These are phyloP conservation scores for Ptilodon capucinus DNA, from an alignment of 2,888 invertebrate species.

Conservation along the genomic window DNA sequence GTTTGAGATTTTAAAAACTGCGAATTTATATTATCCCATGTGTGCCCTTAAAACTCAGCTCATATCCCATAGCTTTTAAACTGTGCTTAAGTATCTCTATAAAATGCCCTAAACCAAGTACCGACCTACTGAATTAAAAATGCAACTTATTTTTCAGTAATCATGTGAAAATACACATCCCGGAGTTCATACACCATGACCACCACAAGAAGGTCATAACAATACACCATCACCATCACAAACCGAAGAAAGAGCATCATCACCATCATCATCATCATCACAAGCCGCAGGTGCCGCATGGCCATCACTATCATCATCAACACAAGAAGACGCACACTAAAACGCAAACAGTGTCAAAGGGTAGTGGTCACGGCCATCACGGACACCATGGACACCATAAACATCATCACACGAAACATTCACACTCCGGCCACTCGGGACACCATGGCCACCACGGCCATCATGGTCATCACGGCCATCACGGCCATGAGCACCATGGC, in stretches of 20 bases:
- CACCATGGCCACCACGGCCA: constrained; percentile 46
- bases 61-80: too few relatives aligned
- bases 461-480: constrained; percentile 41
- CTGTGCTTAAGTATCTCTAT: too few relatives aligned
- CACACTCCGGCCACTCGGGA: constrained; percentile 10
- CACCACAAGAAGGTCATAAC: constrained; percentile 84
- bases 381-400: constrained; percentile 35
- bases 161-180: constrained; percentile 82
- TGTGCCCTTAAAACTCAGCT: too few relatives aligned
- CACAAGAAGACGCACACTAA: constrained; percentile 63
- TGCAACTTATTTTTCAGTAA: constrained; percentile 65
- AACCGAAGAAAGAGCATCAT: constrained; percentile 75
- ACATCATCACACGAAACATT: too few relatives aligned
- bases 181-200: constrained; percentile 83
- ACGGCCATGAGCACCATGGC: constrained; percentile 41
- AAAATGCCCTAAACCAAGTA: too few relatives aligned
- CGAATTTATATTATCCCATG: too few relatives aligned
- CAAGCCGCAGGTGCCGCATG: constrained; percentile 50
- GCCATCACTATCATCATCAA: constrained; percentile 61
- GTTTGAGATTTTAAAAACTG: too few relatives aligned
- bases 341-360: constrained; percentile 54
- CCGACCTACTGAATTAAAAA: constrained; percentile 7
- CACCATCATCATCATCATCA: constrained; percentile 61
- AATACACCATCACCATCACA: constrained; percentile 79
- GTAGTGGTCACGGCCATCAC: constrained; percentile 22